These are phyloP conservation scores for Platycheirus albimanus DNA, from an alignment of 2,888 invertebrate genomes.

Conservation along the genomic window DNA sequence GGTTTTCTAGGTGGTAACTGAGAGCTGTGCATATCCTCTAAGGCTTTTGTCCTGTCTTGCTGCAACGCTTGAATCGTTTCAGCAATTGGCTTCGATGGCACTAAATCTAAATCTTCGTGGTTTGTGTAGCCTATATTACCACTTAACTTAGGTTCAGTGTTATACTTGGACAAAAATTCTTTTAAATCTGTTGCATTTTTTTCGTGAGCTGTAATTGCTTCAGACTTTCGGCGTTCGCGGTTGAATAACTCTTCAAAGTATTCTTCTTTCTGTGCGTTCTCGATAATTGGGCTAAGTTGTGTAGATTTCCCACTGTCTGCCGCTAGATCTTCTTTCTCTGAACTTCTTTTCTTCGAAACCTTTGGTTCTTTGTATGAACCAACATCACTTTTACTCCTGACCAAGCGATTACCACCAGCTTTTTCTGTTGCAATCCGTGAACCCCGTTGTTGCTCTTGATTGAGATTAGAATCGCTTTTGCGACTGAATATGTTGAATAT, in stretches of 20 bases:
- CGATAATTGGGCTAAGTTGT: constrained; percentile 91
- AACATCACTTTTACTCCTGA: constrained; percentile 87
- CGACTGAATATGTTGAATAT: constrained; percentile 87
- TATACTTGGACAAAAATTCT: constrained; percentile 79
- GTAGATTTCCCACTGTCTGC: constrained; percentile 82
- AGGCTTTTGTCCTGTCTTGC: constrained; percentile 82
- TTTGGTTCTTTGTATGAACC: constrained; percentile 82
- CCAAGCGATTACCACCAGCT: constrained; percentile 83
- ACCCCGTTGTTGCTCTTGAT: constrained; percentile 79
- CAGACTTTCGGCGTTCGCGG: constrained; percentile 80
- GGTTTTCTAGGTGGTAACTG: constrained; percentile 88
- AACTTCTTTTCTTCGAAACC: constrained; percentile 80
- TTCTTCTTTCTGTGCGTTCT: constrained; percentile 88
- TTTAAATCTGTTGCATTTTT: constrained; percentile 79
- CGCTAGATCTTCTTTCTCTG: constrained; percentile 84
- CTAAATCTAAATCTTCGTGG: constrained; percentile 82
- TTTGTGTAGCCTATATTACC: constrained; percentile 84
- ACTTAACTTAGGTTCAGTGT: constrained; percentile 79
- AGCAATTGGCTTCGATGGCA: constrained; percentile 82
- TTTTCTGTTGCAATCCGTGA: constrained; percentile 84
- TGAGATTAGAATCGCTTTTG: constrained; percentile 84
- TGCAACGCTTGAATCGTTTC: constrained; percentile 81
- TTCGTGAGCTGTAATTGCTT: constrained; percentile 80
- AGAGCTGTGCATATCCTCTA: constrained; percentile 88
- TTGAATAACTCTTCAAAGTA: constrained; percentile 84